Percentiles rank a stretch among this genome's conserved stretches.
Conservation (phyloP, 2,888 invertebrate genomes). For the Meiosimyza platycephala region DNA sequence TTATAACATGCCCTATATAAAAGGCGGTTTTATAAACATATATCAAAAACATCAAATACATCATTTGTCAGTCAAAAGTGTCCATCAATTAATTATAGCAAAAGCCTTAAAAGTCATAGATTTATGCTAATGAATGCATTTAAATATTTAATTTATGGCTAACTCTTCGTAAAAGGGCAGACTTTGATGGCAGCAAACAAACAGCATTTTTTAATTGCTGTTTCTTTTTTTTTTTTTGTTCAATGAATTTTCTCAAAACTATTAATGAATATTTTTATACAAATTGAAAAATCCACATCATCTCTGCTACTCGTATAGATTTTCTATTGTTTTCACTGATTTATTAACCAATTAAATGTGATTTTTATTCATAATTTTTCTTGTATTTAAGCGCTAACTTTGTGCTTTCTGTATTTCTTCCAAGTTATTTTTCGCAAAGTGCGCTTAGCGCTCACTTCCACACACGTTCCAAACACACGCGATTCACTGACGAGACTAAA, state of each 20-base stretch:
- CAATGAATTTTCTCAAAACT: constrained; percentile 16
- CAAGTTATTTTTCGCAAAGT: constrained; percentile 21
- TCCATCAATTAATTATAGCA: not conserved
- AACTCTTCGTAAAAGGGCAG: not conserved
- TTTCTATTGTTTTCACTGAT: constrained; percentile 20
- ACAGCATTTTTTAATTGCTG: constrained; percentile 5
- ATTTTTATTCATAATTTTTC: constrained; percentile 26
- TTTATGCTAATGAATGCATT: constrained; percentile 29
- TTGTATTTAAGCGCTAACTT: constrained; percentile 31
- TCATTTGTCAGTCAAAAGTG: constrained; percentile 2
- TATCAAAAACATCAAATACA: not conserved
- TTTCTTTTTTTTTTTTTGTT: constrained; percentile 8
- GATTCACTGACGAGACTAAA: constrained; percentile 57
- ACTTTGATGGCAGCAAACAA: not conserved
- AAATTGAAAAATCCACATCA: not conserved
- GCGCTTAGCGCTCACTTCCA: constrained; percentile 23
- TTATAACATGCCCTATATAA: too few relatives aligned
- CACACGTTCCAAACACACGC: constrained; percentile 57
- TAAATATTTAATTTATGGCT: not conserved
- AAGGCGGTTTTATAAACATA: too few relatives aligned
- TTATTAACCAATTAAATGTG: constrained; percentile 25
- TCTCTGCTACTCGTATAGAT: too few relatives aligned
- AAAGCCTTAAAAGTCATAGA: constrained; percentile 15
- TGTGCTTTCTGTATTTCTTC: not conserved
- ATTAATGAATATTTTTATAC: constrained; percentile 22